phyloP scores from a whole-genome alignment of 1,140 invertebrate genomes.

The Chlorops oryzae region DNA sequence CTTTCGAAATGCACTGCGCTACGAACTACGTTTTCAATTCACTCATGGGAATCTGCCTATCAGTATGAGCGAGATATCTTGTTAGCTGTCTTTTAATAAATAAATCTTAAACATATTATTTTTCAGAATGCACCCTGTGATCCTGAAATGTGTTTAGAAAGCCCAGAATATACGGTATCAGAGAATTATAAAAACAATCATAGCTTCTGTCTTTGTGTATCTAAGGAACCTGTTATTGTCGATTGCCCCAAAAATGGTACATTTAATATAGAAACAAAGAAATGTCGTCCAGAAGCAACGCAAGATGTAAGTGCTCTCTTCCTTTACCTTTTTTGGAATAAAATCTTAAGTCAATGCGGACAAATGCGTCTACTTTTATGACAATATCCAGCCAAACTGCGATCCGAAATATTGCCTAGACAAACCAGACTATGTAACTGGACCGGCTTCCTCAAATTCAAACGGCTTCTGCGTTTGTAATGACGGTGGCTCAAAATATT shows the following conservation, averaged over 20 bases:
- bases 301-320: conserved; percentile 2
- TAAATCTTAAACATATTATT: too few species aligned
- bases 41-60: conserved; percentile 2
- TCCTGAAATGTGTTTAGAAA: conserved; percentile 3
- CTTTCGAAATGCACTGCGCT: conserved; percentile 23
- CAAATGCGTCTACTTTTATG: neutral
- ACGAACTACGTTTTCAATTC: conserved; percentile 1
- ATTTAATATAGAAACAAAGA: conserved; percentile 5
- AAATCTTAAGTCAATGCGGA: too few species aligned
- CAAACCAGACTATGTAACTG: conserved; percentile 9
- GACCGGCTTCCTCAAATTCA: conserved; percentile 16
- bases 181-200: conserved; percentile 8
- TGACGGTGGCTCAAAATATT: neutral
- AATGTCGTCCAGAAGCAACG: neutral
- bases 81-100: neutral
- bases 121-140: conserved; percentile 15
- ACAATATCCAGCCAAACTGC: conserved; percentile 6
- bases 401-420: neutral
- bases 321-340: neutral
- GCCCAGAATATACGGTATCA: neutral
- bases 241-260: conserved; percentile 11
- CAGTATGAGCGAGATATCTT: conserved; percentile 5
- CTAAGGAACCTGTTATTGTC: conserved; percentile 2
- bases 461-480: conserved; percentile 11
- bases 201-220: conserved; percentile 15